Evolutionary conservation across 1,140 invertebrate species (phyloP).

Genomic region (Nebria ingens): DNA sequence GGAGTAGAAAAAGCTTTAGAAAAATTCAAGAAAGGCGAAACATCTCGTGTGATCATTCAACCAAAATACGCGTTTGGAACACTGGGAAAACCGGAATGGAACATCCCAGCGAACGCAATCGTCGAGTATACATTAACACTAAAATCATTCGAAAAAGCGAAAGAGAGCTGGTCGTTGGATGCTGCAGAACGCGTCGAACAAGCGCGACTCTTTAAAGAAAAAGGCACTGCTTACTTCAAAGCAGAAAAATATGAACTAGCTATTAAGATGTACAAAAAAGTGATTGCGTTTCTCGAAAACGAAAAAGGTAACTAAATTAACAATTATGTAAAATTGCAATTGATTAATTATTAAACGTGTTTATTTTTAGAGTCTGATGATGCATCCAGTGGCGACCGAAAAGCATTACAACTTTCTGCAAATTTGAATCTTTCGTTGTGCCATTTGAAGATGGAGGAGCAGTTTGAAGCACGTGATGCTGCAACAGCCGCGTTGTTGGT

Average conservation of each 20-base stretch:
- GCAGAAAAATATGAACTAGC: conserved; percentile 64
- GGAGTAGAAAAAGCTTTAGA: conserved; percentile 79
- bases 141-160: conserved; percentile 72
- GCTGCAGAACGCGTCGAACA: conserved; percentile 67
- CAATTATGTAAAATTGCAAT: conserved; percentile 8
- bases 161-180: conserved; percentile 75
- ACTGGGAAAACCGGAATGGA: conserved; percentile 55
- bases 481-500: conserved; percentile 60
- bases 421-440: conserved; percentile 81
- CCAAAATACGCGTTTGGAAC: conserved; percentile 74
- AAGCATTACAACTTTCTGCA: conserved; percentile 55
- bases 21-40: conserved; percentile 76
- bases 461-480: conserved; percentile 57
- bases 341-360: background rate
- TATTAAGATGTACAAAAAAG: conserved; percentile 80
- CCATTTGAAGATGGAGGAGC: conserved; percentile 70
- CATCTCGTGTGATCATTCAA: conserved; percentile 62
- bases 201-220: conserved; percentile 75
- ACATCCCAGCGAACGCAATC: conserved; percentile 67
- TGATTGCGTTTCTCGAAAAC: conserved; percentile 35
- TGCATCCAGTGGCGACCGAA: conserved; percentile 42
- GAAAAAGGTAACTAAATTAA: conserved; percentile 24
- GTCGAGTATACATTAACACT: conserved; percentile 76
- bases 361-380: conserved; percentile 32
- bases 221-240: conserved; percentile 88